Evolutionary conservation across 2,888 invertebrate species (phyloP), one percentile per base, ranked within the genome.

Genomic region (Xiphydria camelus): DNA sequence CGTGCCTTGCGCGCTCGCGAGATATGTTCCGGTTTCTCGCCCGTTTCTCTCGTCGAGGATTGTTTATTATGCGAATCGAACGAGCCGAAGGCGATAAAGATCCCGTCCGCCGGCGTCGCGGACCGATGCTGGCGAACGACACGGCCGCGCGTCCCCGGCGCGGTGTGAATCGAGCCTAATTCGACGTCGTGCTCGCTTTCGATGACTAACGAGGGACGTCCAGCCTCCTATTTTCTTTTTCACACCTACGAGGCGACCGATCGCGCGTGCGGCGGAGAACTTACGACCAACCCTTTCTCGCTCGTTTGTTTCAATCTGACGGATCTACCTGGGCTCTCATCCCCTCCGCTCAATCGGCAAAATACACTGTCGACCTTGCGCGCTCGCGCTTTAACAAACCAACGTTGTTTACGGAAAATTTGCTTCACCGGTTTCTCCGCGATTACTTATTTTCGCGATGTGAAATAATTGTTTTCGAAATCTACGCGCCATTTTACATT

Each of bases 61-160:
- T 70, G 67, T 73, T 72, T 74, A 73, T 74, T 72, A 70, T 69
- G 64, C 70, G 73, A 72, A 73, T 73, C 71, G 70, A 67, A 62
- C 70, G 69, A 70, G 62, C 66, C 66, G 64, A 71, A 68, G 63
- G 66, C 66, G 73, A 74, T 73, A 73, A 73, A 73, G 69, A 67
- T 69, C 68, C 69, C 57, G n/a, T n/a, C n/a, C n/a, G n/a, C n/a
- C n/a, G n/a, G n/a, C n/a, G n/a, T n/a, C n/a, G n/a, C n/a, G n/a
- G n/a, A n/a, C n/a, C n/a, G n/a, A n/a, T n/a, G n/a, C n/a, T n/a
- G n/a, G n/a, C n/a, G n/a, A n/a, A n/a, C n/a, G n/a, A n/a, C n/a
- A n/a, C n/a, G n/a, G n/a, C n/a, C n/a, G 19, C 35, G 20, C 25
- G 31, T 12, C 18, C n/a, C 5, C 7, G 14, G 32, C 12, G 21